phyloP scores from a whole-genome alignment of 2,113 vertebrate species.

The Spea bombifrons region DNA sequence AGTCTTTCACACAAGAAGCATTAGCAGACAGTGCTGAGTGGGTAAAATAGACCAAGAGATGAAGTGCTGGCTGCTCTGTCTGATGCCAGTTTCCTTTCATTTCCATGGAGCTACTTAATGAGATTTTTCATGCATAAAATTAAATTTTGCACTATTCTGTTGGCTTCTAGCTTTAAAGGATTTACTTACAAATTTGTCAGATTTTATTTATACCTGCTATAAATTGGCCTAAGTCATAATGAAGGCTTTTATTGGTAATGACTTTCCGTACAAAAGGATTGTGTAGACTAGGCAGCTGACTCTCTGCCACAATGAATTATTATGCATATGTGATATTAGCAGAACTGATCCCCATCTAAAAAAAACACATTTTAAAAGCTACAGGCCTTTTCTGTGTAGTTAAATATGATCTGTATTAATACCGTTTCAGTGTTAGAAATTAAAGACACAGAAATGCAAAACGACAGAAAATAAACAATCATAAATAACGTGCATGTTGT shows the following conservation, averaged over 20 bases:
- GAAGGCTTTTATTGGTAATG: conserved; percentile 58
- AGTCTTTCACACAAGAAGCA: background rate
- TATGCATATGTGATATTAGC: conserved; percentile 28
- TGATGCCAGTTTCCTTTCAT: conserved; percentile 54
- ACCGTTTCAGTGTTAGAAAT: background rate
- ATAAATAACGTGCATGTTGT: no score
- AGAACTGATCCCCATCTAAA: background rate
- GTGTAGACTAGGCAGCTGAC: conserved; percentile 30
- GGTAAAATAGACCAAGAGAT: background rate
- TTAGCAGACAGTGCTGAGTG: background rate
- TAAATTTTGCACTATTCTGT: conserved; percentile 63
- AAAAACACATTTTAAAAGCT: conserved; percentile 28
- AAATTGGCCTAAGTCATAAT: conserved; percentile 55
- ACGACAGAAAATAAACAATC: no score
- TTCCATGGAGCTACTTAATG: conserved; percentile 60
- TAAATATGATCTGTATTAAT: conserved; percentile 31
- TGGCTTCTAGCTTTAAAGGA: conserved; percentile 55
- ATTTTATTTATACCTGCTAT: conserved; percentile 63
- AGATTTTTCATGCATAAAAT: conserved; percentile 70
- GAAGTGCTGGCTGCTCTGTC: conserved; percentile 9
- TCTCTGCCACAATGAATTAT: conserved; percentile 44
- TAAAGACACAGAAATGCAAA: no score
- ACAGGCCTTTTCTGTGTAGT: conserved; percentile 37
- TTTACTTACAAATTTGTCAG: conserved; percentile 62
- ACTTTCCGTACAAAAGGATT: conserved; percentile 53